phyloP scores from a whole-genome alignment of 2,888 invertebrate genomes.

The Micoletzkya japonica region DNA sequence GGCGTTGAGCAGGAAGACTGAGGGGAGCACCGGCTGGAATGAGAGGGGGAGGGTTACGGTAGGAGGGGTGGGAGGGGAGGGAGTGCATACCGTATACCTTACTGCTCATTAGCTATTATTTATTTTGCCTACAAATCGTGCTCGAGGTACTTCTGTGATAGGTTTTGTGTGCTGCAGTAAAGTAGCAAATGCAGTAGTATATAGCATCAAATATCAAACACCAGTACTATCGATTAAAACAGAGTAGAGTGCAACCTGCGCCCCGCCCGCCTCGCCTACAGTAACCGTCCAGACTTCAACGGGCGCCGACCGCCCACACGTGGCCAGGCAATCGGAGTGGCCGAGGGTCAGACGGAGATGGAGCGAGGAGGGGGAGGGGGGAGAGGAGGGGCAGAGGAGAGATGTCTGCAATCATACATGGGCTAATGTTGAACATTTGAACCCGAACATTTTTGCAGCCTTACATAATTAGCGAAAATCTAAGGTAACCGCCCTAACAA shows the following conservation, averaged over 20 bases:
- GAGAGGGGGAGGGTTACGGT: not conserved
- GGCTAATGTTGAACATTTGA: too few relatives aligned
- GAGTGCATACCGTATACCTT: not conserved
- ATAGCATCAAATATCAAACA: not conserved
- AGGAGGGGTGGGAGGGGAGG: not conserved
- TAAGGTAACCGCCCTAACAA: too few relatives aligned
- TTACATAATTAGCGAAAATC: too few relatives aligned
- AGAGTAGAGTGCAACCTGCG: not conserved
- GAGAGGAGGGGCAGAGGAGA: not conserved
- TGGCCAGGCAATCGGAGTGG: slow-evolving; percentile 18
- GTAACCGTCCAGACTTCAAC: slow-evolving; percentile 12
- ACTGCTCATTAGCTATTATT: not conserved
- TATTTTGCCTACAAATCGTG: not conserved
- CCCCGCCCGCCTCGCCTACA: slow-evolving; percentile 2
- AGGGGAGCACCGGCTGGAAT: slow-evolving; percentile 39
- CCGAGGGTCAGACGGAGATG: slow-evolving; percentile 16
- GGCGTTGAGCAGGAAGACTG: slow-evolving; percentile 81
- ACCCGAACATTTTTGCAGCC: too few relatives aligned
- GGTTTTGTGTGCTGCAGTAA: not conserved
- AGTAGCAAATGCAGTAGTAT: not conserved
- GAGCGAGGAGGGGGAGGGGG: not conserved
- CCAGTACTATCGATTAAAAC: not conserved
- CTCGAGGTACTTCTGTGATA: not conserved
- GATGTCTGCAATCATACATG: too few relatives aligned
- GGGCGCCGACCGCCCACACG: slow-evolving; percentile 8